A percentile compares a stretch with the other conserved stretches of the same genome.
Conservation (phyloP, 2,113 vertebrate species). For the Plotosus lineatus region DNA sequence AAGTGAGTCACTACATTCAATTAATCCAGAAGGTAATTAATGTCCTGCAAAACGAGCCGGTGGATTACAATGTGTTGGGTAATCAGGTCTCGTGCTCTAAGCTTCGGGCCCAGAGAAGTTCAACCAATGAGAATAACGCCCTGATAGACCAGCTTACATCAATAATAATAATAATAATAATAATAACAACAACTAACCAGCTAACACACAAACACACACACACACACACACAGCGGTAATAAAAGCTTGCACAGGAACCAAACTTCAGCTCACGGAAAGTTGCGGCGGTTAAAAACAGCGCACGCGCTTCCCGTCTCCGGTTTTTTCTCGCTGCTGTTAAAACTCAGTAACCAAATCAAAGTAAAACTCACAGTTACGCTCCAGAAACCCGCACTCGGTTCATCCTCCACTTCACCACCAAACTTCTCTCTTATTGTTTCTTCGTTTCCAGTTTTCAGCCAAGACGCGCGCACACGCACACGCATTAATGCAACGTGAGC, state of each 20-base stretch:
- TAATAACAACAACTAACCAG: background rate
- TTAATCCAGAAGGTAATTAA: background rate
- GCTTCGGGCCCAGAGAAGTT: background rate
- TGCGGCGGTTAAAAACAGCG: background rate
- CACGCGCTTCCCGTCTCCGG: background rate
- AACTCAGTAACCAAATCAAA: background rate
- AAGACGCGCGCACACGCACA: constrained; percentile 54
- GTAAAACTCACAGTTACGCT: background rate
- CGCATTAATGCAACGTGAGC: constrained; percentile 77
- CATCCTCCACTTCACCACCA: too few species aligned
- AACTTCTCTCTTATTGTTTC: background rate
- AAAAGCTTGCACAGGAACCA: background rate
- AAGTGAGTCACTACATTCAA: background rate
- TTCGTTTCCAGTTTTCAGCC: constrained; percentile 10
- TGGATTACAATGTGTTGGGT: background rate
- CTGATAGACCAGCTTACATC: too few species aligned
- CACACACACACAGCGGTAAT: background rate
- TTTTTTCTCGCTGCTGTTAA: background rate
- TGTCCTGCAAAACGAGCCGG: too few species aligned
- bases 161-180: too few species aligned
- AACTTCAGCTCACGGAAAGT: background rate
- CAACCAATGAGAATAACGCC: background rate
- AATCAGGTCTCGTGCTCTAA: background rate
- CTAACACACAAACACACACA: background rate
- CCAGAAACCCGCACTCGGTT: background rate